phyloP scores from a whole-genome alignment of 2,888 invertebrate species.

The Meganola albula region DNA sequence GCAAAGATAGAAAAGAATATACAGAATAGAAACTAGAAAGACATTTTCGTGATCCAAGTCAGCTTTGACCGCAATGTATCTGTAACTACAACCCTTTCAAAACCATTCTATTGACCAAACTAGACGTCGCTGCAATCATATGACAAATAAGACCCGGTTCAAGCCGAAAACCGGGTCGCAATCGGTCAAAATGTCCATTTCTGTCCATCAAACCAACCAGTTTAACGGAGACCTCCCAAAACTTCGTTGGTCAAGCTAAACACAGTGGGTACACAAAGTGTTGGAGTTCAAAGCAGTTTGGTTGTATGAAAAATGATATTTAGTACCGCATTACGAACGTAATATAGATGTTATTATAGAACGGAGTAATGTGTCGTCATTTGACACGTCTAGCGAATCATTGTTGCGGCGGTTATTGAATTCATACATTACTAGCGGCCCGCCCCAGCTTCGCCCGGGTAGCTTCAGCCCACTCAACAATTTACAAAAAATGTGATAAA shows the following conservation, averaged over 20 bases:
- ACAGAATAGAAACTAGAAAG: no score
- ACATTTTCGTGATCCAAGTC: no score
- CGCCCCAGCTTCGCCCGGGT: no score
- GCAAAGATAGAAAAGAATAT: no score
- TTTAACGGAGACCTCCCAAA: conserved; percentile 13
- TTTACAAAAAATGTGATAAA: no score
- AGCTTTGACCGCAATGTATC: no score
- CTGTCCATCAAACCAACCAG: conserved; percentile 19
- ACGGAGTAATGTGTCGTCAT: conserved; percentile 31
- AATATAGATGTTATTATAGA: conserved; percentile 29
- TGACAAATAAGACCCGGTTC: conserved; percentile 29
- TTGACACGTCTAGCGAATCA: conserved; percentile 23
- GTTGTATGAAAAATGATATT: conserved; percentile 24
- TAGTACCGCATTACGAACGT: conserved; percentile 30
- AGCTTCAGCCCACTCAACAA: no score
- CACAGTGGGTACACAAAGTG: conserved; percentile 1
- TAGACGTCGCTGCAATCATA: conserved; percentile 23
- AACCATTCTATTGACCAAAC: conserved; percentile 14
- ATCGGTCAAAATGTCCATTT: conserved; percentile 36
- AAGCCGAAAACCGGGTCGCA: conserved; percentile 30
- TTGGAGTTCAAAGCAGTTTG: conserved; percentile 16
- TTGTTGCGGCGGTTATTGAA: no score
- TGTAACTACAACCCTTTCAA: conserved; percentile 22
- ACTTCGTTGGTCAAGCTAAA: conserved; percentile 4
- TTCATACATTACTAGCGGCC: no score